A percentile compares a stretch with the other conserved stretches of the same genome.
Evolutionary conservation across 2,113 vertebrate genomes (phyloP).

Genomic region (Ibidorhyncha struthersii): DNA sequence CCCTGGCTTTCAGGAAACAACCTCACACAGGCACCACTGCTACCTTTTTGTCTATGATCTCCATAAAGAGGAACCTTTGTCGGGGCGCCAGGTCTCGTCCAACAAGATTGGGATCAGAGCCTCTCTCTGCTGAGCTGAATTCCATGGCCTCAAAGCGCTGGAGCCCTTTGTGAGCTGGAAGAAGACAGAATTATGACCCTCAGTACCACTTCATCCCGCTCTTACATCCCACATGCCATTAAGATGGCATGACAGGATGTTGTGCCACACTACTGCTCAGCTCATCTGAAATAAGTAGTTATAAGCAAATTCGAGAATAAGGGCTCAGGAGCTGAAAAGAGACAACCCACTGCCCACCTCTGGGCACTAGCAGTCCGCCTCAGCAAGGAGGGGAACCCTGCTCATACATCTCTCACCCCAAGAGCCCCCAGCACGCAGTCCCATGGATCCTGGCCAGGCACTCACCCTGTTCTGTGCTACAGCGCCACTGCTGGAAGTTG

Average conservation of each 20-base stretch:
- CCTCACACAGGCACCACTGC: background rate
- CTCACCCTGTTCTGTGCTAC: constrained; percentile 90
- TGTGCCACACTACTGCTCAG: background rate
- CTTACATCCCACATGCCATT: background rate
- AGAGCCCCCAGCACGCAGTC: background rate
- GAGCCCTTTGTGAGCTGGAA: constrained; percentile 89
- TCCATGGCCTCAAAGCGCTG: constrained; percentile 93
- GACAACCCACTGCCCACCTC: background rate
- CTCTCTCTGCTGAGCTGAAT: constrained; percentile 72
- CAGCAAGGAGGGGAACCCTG: background rate
- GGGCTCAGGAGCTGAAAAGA: background rate
- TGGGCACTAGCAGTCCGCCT: background rate
- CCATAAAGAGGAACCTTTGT: constrained; percentile 88
- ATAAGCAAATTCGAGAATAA: background rate
- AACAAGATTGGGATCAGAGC: constrained; percentile 56
- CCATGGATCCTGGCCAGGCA: background rate
- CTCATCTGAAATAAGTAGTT: background rate
- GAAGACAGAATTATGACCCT: background rate
- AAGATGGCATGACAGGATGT: background rate
- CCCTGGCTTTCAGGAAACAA: background rate
- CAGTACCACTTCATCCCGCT: background rate
- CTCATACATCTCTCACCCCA: background rate
- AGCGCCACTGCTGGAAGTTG: constrained; percentile 94
- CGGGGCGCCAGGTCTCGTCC: constrained; percentile 81
- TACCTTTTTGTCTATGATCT: constrained; percentile 91